Evolutionary conservation across 2,797 vertebrate genomes (phyloP).

Genomic region (Diceros bicornis): DNA sequence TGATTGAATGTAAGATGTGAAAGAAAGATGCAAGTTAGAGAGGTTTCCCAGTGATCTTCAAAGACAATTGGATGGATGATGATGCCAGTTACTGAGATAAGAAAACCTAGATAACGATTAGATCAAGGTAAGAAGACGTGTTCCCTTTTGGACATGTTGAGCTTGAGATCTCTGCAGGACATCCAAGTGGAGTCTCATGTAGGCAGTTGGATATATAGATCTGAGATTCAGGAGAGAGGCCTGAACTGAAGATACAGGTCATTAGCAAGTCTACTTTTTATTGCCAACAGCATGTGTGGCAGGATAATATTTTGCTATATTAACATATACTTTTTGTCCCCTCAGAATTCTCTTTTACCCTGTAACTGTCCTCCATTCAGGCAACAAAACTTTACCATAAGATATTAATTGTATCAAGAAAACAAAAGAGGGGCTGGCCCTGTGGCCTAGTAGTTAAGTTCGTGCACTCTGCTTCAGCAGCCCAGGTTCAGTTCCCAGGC

Average conservation of each 20-base stretch:
- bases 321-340: not conserved
- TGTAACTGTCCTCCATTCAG: not conserved
- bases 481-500: too few relatives aligned
- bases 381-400: not conserved
- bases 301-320: not conserved
- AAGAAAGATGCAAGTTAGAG: not conserved
- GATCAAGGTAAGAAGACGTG: not conserved
- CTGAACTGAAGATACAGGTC: not conserved
- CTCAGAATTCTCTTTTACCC: not conserved
- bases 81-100: not conserved
- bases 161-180: not conserved
- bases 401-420: not conserved
- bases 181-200: too few relatives aligned
- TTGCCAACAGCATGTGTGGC: not conserved
- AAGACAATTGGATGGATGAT: not conserved
- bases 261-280: not conserved
- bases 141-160: not conserved
- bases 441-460: too few relatives aligned
- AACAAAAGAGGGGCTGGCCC: not conserved
- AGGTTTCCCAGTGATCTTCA: not conserved
- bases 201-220: not conserved
- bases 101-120: not conserved
- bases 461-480: too few relatives aligned
- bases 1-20: not conserved
- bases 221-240: not conserved